Evolutionary conservation across 2,888 invertebrate species (phyloP), one percentile per base, ranked within the genome.

Genomic region (Crematogaster levior): DNA sequence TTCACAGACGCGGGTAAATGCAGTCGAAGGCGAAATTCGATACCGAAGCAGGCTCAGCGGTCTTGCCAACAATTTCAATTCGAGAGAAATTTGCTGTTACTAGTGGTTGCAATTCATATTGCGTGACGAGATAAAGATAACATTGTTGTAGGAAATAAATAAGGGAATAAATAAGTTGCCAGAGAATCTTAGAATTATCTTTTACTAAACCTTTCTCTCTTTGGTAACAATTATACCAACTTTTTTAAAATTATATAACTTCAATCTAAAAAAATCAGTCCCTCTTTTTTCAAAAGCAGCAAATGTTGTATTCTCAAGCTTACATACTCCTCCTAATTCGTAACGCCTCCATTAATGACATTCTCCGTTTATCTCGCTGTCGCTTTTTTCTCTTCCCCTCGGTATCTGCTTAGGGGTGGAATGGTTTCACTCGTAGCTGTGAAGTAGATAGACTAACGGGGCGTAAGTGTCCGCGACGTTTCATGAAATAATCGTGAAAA

Each of bases 401-500:
- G 6, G 10, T 56, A 34, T 37, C 43, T 24, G 66, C 18, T 18
- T 53, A 43, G 34, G 18, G 46, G 24, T 70, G 24, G 15, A 34
- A n/a, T 46, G 51, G 12, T 82, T 68, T 79, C 21, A 68, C 40
- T 27, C 40, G 51, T 46, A 34, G 24, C 58, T n/a, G 27, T 58
- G 24, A 51, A 37, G 48, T 5, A 40, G 77, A 79, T 58, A 66
- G 68, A 51, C 40, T 51, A 66, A 82, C 68, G 66, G 75, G 24
- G 66, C 48, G 51, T 77, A 82, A 79, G 68, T 77, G 82, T 82
- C 60, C 60, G 77, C 77, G 77, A 77, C 68, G 61, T 77, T 66
- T 70, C 77, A 68, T 58, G 79, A 79, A 82, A 82, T 77, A 77
- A 79, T 82, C 82, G 82, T 82, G 66, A 82, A 82, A 82, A 77